Base-by-base conservation (phyloP, 2,113 vertebrate species). In the Hyaena hyaena region DNA sequence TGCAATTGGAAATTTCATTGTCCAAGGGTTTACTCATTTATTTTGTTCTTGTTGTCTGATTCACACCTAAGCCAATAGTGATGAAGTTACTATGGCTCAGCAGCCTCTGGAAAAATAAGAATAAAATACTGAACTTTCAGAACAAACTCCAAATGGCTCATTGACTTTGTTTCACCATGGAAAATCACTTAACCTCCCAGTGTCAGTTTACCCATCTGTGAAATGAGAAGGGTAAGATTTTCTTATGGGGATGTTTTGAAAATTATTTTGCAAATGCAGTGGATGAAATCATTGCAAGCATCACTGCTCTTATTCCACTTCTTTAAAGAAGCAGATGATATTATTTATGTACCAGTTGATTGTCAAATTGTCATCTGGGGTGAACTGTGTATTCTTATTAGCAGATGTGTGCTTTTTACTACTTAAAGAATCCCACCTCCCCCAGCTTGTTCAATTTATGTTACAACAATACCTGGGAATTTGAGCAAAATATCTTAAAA, bases 201-300 rank as follows among this genome's bases (percentile, higher is more conserved):
- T 89, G 91, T 98, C 98, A 98, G 93, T 97, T 97, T 98, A 82
- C 82, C 96, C 97, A 97, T 97, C 97, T 98, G 93, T 97, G 95
- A 98, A 97, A 98, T 97, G 95, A 98, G 81, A 97, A 97, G 90
- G 93, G 95, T 96, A 87, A 92, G 94, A 97, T 98, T 97, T 97
- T 98, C 95, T 97, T 91, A 96, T 23, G 61, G 85, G 85, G 81
- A 95, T 97, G 77, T 95, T 97, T 97, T 79, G n/a, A 94, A 95
- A 98, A 95, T 94, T 96, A 94, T 96, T 97, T 97, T 97, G 81
- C 89, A 97, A 97, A 95, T 95, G 55, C 86, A 85, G 76, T 93
- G 76, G 86, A 87, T 97, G 63, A 93, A 97, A 97, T 87, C 92
- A 68, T 89, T 73, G n/a, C 79, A 97, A 97, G 93, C 95, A 88